Evolutionary conservation across 2,888 invertebrate genomes (phyloP).

Genomic region (Orgyia antiqua): DNA sequence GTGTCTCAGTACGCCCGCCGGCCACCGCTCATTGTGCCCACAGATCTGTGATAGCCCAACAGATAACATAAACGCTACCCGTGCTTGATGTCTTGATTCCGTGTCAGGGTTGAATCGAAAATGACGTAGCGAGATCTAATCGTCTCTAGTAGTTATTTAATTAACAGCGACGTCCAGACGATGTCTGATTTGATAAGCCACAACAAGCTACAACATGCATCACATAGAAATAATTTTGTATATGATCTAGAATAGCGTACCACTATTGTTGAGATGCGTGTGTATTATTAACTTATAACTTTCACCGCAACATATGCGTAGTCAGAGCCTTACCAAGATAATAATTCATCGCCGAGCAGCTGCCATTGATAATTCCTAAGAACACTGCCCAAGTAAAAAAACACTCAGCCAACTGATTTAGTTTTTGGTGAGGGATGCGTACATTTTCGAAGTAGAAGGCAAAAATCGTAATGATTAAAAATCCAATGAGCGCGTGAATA

Average conservation of each 20-base stretch:
- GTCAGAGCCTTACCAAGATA: constrained; percentile 23
- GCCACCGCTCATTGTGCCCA: constrained; percentile 27
- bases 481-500: background rate
- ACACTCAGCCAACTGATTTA: constrained; percentile 11
- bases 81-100: constrained; percentile 52
- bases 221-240: constrained; percentile 1
- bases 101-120: constrained; percentile 37
- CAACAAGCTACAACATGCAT: constrained; percentile 9
- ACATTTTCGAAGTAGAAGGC: background rate
- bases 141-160: constrained; percentile 47
- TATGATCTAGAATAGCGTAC: constrained; percentile 3
- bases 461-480: constrained; percentile 10
- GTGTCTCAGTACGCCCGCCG: constrained; percentile 24
- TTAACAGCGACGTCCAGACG: constrained; percentile 35
- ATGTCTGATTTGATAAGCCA: constrained; percentile 19
- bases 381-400: constrained; percentile 24
- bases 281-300: too few species aligned
- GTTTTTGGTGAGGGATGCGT: constrained; percentile 1
- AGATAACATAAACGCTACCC: constrained; percentile 39
- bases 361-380: constrained; percentile 31
- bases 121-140: constrained; percentile 40
- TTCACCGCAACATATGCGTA: constrained; percentile 36
- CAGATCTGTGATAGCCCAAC: constrained; percentile 35
- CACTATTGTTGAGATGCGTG: constrained; percentile 9
- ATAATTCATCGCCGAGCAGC: constrained; percentile 35